Evolutionary conservation across 2,113 vertebrate genomes (phyloP).

Genomic region (Oxyruncus cristatus): DNA sequence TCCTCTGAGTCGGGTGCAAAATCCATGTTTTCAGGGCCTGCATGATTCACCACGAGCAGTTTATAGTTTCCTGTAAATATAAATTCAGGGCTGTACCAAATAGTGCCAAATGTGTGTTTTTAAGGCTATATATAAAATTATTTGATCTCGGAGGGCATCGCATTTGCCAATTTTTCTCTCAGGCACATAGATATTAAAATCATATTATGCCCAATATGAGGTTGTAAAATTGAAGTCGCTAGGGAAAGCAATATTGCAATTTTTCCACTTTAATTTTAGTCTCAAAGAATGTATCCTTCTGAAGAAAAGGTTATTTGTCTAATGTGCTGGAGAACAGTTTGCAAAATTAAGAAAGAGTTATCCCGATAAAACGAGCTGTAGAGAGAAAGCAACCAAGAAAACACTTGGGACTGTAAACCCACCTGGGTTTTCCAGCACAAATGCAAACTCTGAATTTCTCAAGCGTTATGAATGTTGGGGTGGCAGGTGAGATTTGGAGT

Average conservation of each 20-base stretch:
- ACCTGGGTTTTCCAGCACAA: background rate
- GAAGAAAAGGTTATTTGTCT: constrained; percentile 41
- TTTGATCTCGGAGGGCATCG: background rate
- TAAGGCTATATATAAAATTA: constrained; percentile 11
- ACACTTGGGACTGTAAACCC: background rate
- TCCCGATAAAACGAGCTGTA: background rate
- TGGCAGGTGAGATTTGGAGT: accelerated
- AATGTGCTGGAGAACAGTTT: background rate
- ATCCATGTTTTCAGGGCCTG: background rate
- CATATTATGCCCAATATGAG: background rate
- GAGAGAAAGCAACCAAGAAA: background rate
- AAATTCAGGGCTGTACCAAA: background rate
- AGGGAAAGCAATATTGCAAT: background rate
- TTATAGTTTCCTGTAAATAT: constrained; percentile 29
- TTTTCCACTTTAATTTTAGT: constrained; percentile 33
- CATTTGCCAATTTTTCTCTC: constrained; percentile 43
- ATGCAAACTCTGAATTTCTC: background rate
- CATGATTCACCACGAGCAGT: background rate
- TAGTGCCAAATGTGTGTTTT: constrained; percentile 34
- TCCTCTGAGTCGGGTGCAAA: background rate
- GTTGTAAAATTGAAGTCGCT: background rate
- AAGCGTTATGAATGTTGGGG: accelerated
- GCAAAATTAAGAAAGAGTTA: background rate
- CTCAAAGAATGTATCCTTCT: constrained; percentile 2
- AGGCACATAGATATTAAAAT: constrained; percentile 29